phyloP scores from a whole-genome alignment of 2,113 vertebrate genomes.

The Sorex fumeus region DNA sequence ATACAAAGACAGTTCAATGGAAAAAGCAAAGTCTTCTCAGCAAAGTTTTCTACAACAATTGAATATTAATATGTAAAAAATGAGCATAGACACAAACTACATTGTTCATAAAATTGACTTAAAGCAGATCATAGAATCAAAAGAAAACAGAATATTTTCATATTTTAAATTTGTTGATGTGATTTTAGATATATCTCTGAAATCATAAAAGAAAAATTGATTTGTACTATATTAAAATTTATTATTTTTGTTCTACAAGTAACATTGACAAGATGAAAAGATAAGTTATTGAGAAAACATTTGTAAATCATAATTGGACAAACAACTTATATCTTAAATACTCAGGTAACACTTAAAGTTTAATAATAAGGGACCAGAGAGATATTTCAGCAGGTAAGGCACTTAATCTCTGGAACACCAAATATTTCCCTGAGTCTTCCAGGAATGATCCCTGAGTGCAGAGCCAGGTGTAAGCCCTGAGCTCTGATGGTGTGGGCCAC shows the following conservation, averaged over 20 bases:
- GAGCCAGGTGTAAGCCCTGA: too few species aligned
- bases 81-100: background rate
- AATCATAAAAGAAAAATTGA: background rate
- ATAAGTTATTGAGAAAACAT: background rate
- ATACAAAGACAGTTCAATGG: background rate
- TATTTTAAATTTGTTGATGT: constrained; percentile 6
- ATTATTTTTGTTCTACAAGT: background rate
- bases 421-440: too few species aligned
- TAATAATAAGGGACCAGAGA: background rate
- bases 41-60: background rate
- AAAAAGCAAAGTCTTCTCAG: constrained; percentile 38
- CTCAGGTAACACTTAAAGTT: background rate
- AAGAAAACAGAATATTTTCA: background rate
- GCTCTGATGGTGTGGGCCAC: too few species aligned
- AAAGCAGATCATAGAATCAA: background rate
- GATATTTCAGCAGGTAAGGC: too few species aligned
- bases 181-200: background rate
- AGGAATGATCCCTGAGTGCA: too few species aligned
- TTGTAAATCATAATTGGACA: background rate
- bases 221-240: background rate
- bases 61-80: background rate
- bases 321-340: background rate
- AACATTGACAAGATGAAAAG: background rate
- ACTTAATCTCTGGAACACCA: too few species aligned
- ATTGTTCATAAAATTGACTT: background rate